Evolutionary conservation across 2,888 invertebrate genomes (phyloP), one percentile per base, ranked within the genome.

Genomic region (Villa cingulata): DNA sequence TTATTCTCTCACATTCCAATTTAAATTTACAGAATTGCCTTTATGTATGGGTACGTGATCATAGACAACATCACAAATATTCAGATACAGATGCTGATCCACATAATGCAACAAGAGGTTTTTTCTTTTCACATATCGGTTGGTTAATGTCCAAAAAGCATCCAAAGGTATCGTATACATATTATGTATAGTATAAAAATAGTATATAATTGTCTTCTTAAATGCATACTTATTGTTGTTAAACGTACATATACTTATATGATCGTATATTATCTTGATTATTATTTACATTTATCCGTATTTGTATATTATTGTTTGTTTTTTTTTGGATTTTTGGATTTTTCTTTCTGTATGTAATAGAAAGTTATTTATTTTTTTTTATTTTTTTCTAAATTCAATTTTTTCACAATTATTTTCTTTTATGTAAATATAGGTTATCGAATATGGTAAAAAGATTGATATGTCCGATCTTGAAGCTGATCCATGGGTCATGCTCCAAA

Each of bases 71-170:
- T 58, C 87, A 88, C 66, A 85, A 85, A 59, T 87, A 79, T 56
- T 70, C 73, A 0, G 74, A 75, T 56, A 74, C 74, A 0, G 81
- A 87, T 60, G 89, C 88, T 0, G 87, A 88, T 62, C 88, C 87
- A 1, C 86, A 87, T 66, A 86, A 87, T 61, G 75, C 83, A 0
- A 77, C 73, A 41, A 71, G 86, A 40, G 90, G 90, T 1, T 88
- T 91, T 71, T 90, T 89, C 72, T 91, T 89, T 68, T 76, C 83
- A 3, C 90, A 91, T 63, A 76, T 90, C 45, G 90, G 90, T 7
- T 92, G 90, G 90, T 69, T 90, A 18, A 75, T 89, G 75, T 70
- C 71, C 51, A 76, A 74, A 54, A 89, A 88, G 62, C 89, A 90
- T 61, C 87, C 86, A 0, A 75, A 79, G 52, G 83, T 58, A 17